Evolutionary conservation across 2,888 invertebrate genomes (phyloP), one percentile per base, ranked within the genome.

Genomic region (Eutolmus rufibarbis): DNA sequence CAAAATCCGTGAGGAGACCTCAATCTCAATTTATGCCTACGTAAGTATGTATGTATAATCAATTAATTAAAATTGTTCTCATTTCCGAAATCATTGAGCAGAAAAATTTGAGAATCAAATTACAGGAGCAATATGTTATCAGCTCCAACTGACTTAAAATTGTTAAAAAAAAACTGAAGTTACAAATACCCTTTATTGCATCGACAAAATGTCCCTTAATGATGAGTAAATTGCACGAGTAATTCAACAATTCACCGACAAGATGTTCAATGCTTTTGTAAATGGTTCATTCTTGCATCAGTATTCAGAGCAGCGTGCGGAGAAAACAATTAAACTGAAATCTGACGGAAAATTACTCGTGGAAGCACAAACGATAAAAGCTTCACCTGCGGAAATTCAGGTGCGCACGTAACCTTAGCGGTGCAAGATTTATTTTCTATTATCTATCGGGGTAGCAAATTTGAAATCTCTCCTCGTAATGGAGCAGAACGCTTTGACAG

Each of bases 281-380:
- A 37, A 37, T 79, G 51, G 31, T 14, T 28, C 1, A 5, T 14
- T 12, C 31, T 66, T 23, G 51, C 46, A 79, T 79, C 56, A 8
- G 31, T 51, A 79, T 79, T 79, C 79, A 79, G 1, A 28, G 51
- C 79, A 51, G 79, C 8, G 28, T 31, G 34, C 51, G 31, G 16
- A 28, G 79, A 79, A 79, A 79, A 79, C 79, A 79, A 79, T 79
- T 79, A 79, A 79, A 79, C 46, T 79, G 79, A 79, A 79, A 79
- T 79, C 79, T 79, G 79, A 79, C 28, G 79, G 79, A 46, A 79
- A 79, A 79, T 79, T 79, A 66, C 66, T 66, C 66, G 66, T 66
- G 46, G 79, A 51, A 51, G 79, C 28, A 79, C 51, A 79, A 43
- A 79, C 51, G 40, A 23, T 51, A 79, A 79, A 51, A 28, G 79